Percentiles rank a stretch among this genome's conserved stretches.
These are phyloP conservation scores for Drosophila aff. DNA, from an alignment of 1,140 invertebrate genomes.

Conservation along the genomic window DNA sequence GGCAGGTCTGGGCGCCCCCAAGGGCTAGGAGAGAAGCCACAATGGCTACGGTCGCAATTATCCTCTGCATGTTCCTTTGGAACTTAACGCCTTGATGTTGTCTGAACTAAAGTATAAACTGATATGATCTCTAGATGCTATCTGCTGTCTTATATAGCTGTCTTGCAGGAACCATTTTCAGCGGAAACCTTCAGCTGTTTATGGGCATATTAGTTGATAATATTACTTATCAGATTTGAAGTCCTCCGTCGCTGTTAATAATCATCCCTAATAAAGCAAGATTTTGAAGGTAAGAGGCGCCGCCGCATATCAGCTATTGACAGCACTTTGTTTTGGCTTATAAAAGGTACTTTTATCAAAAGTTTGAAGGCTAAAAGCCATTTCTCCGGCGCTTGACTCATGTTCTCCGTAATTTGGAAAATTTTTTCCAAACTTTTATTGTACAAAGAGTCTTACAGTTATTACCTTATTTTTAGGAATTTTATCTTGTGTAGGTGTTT, in stretches of 20 bases:
- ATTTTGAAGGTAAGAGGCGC: conserved; percentile 23
- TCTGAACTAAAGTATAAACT: conserved; percentile 16
- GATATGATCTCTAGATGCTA: not conserved
- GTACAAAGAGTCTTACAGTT: not conserved
- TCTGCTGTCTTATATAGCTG: conserved; percentile 53
- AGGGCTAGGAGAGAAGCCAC: not conserved
- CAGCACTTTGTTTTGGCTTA: conserved; percentile 5
- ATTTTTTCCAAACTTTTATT: not conserved
- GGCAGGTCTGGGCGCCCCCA: conserved; percentile 14
- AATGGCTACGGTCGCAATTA: conserved; percentile 16
- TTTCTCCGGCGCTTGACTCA: not conserved
- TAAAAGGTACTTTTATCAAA: not conserved
- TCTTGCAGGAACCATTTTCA: conserved; percentile 7
- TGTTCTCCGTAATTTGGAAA: not conserved
- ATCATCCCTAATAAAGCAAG: conserved; percentile 50
- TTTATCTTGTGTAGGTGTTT: not conserved
- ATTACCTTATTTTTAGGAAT: not conserved
- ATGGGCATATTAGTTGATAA: conserved; percentile 45
- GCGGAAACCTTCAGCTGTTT: conserved; percentile 45
- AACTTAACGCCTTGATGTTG: conserved; percentile 3
- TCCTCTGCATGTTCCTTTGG: conserved; percentile 30
- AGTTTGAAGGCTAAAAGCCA: conserved; percentile 8
- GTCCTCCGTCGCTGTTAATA: conserved; percentile 16
- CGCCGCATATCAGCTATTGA: conserved; percentile 23
- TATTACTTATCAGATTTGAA: conserved; percentile 33